Evolutionary conservation across 1,140 invertebrate species (phyloP).

Genomic region (Laupala kohalensis): DNA sequence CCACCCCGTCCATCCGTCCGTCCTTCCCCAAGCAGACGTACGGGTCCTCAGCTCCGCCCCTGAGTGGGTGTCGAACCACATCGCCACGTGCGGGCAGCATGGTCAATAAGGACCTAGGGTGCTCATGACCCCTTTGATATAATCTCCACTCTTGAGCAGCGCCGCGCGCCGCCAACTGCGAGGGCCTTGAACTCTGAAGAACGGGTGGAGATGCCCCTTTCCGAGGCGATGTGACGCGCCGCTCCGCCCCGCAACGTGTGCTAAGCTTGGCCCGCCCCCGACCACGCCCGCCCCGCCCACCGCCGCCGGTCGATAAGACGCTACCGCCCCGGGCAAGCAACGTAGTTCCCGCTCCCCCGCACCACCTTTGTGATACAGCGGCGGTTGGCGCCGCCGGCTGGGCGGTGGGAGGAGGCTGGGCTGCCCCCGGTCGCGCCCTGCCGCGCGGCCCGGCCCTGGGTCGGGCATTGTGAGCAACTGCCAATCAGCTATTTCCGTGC

Average conservation of each 20-base stretch:
- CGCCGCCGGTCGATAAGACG: background rate
- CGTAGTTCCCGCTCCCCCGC: slow-evolving; percentile 2
- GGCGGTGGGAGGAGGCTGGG: slow-evolving; percentile 13
- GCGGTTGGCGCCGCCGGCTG: slow-evolving; percentile 10
- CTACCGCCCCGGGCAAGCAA: background rate
- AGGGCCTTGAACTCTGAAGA: background rate
- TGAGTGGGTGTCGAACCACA: background rate
- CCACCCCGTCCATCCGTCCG: no score
- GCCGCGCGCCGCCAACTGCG: background rate
- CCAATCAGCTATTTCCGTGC: slow-evolving; percentile 20
- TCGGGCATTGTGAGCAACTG: slow-evolving; percentile 15
- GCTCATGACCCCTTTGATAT: no score
- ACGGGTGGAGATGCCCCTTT: background rate
- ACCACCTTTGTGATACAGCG: slow-evolving; percentile 8
- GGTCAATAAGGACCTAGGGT: no score
- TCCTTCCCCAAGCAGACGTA: no score
- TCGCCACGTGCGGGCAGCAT: no score
- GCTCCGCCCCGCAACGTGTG: no score
- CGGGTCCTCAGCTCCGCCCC: background rate
- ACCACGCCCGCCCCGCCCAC: background rate
- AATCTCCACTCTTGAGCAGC: no score
- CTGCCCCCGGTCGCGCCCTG: slow-evolving; percentile 2
- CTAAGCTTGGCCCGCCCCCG: background rate
- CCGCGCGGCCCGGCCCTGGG: slow-evolving; percentile 8
- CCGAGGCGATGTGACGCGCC: no score